Evolutionary conservation across 2,797 vertebrate genomes (phyloP), one percentile per base, ranked within the genome.

Genomic region (Margarornis squamiger): DNA sequence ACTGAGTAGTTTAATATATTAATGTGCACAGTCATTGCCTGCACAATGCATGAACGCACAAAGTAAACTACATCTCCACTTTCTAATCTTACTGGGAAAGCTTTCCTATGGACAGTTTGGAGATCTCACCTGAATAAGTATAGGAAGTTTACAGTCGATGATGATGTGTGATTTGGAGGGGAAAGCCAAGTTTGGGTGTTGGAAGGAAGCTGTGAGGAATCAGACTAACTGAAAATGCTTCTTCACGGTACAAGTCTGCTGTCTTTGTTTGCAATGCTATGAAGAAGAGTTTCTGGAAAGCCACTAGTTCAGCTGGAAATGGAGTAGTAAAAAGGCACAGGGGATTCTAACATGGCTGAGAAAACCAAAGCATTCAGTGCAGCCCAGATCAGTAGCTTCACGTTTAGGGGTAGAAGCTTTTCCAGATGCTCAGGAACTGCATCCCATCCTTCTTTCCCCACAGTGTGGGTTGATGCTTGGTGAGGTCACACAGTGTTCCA

Each of bases 21-120:
- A 1, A 26, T 3, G 17, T 32, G 34, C 39, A 36, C 32, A 58
- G 48, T n/a, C 46, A 23, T 27, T 71, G 22, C 65, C 51, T 49
- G 26, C 46, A 82, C 65, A 76, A 62, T 3, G 17, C 58, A 29
- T 5, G 13, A 71, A 58, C 3, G 26, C 2, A 7, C 61, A 48
- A 17, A 58, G 43, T 27, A 68, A 92, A 76, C 3, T 2, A 17
- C 6, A 4, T 49, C 43, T 59, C 49, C 58, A 8, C 46, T 36
- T 72, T 62, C 46, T 82, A 58, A 72, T 3, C 24, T 81, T 79
- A 93, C 92, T 70, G 49, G 91, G 81, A 58, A 96, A 95, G 3
- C 43, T 95, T 93, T 71, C 65, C 61, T 71, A 55, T 19, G 92
- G 38, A 15, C 93, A 88, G 38, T 17, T 48, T 92, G 24, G 46